These are phyloP conservation scores for Terrapene triunguis DNA, from an alignment of 2,113 vertebrate genomes.

Conservation along the genomic window DNA sequence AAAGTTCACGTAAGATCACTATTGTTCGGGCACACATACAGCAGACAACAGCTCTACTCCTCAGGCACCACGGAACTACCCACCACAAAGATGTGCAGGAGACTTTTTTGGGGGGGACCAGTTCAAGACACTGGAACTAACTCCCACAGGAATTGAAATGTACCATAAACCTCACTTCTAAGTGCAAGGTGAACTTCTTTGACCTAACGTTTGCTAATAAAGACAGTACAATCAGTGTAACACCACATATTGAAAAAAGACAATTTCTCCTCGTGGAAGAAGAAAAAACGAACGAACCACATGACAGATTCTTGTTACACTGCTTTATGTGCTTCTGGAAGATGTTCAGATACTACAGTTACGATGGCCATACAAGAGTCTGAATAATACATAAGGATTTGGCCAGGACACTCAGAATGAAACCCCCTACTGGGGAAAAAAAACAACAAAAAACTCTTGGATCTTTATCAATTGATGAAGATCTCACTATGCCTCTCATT, in stretches of 20 bases:
- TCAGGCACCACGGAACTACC: background rate
- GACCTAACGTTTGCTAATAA: background rate
- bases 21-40: background rate
- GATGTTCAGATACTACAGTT: background rate
- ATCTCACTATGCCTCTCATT: background rate
- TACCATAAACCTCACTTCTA: background rate
- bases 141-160: background rate
- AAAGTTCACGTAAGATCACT: background rate
- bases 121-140: background rate
- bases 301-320: background rate
- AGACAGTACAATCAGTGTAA: background rate
- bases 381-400: background rate
- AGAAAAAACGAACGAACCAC: background rate
- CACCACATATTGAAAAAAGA: background rate
- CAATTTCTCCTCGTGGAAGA: background rate
- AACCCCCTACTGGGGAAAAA: background rate
- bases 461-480: background rate
- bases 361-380: fast-evolving
- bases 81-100: background rate
- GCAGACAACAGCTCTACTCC: background rate
- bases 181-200: background rate
- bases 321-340: background rate
- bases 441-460: background rate
- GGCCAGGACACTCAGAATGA: background rate
- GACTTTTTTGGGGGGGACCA: background rate